Conservation (phyloP, 2,113 vertebrate species). For the Apus apus region DNA sequence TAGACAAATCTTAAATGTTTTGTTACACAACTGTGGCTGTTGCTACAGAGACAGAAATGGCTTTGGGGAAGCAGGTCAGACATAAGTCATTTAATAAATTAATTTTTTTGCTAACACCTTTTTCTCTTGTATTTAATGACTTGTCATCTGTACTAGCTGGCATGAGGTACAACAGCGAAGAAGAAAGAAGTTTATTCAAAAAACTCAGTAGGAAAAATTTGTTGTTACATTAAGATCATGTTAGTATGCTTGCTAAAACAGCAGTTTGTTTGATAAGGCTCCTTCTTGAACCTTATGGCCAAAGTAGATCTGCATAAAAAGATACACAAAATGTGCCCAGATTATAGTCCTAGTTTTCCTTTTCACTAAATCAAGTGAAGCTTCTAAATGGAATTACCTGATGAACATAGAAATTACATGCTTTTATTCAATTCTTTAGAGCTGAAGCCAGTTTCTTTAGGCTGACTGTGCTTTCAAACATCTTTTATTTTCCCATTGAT, state of each 20-base stretch:
- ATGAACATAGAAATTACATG: background rate
- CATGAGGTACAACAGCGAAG: background rate
- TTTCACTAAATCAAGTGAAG: background rate
- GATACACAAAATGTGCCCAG: background rate
- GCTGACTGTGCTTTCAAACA: background rate
- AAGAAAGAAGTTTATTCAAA: background rate
- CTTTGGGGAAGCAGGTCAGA: slow-evolving; percentile 1
- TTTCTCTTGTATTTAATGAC: background rate
- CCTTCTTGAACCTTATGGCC: background rate
- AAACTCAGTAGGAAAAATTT: background rate
- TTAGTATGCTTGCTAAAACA: background rate
- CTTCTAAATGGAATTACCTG: background rate
- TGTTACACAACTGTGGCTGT: background rate
- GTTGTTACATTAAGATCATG: background rate
- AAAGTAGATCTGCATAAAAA: background rate
- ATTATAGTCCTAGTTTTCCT: background rate
- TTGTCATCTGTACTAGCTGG: background rate
- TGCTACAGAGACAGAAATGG: background rate
- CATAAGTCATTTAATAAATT: background rate
- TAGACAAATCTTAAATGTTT: background rate
- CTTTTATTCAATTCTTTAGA: background rate
- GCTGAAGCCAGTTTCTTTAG: background rate
- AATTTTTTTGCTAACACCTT: background rate
- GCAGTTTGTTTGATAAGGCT: background rate
- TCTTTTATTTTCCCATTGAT: background rate